Evolutionary conservation across 1,140 invertebrate species (phyloP).

Genomic region (Apis mellifera): DNA sequence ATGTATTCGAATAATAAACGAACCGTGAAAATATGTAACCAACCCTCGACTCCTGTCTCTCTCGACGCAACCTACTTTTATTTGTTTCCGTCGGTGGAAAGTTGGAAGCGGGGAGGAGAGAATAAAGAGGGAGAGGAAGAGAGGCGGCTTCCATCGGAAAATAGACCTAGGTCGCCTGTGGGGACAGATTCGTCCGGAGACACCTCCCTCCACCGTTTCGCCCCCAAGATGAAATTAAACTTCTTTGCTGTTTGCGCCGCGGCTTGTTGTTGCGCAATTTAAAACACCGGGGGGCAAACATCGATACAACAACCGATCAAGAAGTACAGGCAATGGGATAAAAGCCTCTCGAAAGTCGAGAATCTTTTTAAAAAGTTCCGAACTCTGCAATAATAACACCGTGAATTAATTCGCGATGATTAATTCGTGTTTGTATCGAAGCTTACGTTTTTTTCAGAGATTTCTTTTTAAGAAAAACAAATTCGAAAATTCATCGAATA

Average conservation of each 20-base stretch:
- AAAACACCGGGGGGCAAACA: not conserved
- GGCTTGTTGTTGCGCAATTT: not conserved
- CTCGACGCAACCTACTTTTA: conserved; percentile 63
- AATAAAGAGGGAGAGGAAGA: not conserved
- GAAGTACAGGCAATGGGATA: not conserved
- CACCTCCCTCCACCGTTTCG: conserved; percentile 6
- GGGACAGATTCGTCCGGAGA: conserved; percentile 53
- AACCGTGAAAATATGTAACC: conserved; percentile 73
- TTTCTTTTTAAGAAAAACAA: no score
- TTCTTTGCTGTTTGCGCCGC: conserved; percentile 15
- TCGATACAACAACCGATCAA: not conserved
- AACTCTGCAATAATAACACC: no score
- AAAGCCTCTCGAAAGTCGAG: not conserved
- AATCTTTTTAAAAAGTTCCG: not conserved
- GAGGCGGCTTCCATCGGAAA: conserved; percentile 55
- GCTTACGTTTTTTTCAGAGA: no score
- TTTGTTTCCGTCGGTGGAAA: conserved; percentile 70
- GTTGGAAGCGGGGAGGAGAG: conserved; percentile 41
- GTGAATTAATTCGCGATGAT: no score
- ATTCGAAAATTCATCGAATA: no score
- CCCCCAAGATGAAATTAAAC: conserved; percentile 45
- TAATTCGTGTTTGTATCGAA: no score
- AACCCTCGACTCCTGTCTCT: conserved; percentile 59
- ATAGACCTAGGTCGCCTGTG: conserved; percentile 61
- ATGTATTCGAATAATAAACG: conserved; percentile 75